Percentiles rank a stretch among this genome's conserved stretches.
Conservation (phyloP, 2,113 vertebrate genomes). For the Eudyptes chrysolophus region DNA sequence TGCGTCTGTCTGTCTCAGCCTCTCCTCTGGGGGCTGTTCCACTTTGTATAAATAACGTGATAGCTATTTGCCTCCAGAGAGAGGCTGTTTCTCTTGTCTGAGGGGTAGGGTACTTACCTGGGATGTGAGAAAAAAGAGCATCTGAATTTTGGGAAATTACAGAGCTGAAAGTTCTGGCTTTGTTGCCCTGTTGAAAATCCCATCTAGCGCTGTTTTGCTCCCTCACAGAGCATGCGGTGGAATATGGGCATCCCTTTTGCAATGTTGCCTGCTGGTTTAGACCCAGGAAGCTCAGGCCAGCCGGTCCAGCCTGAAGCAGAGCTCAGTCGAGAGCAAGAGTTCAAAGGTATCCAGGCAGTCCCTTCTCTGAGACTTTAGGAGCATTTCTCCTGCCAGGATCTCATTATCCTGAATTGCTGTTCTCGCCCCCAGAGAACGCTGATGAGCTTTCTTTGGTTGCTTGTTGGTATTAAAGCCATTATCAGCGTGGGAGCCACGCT, state of each 20-base stretch:
- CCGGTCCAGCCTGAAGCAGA: not conserved
- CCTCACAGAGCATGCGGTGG: not conserved
- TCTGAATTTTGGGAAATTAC: not conserved
- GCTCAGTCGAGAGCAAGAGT: not conserved
- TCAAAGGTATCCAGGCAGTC: not conserved
- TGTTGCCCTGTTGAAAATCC: not conserved
- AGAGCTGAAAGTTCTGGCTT: not conserved
- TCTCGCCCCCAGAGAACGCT: not conserved
- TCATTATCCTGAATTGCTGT: not conserved
- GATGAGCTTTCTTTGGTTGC: not conserved
- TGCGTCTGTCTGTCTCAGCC: not conserved
- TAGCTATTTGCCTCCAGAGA: not conserved
- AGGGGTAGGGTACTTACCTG: not conserved
- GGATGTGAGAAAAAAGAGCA: not conserved
- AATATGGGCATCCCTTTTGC: not conserved
- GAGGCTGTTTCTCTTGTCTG: not conserved
- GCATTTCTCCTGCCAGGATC: not conserved
- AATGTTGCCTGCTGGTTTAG: not conserved
- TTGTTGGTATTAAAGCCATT: not conserved
- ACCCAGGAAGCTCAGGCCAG: not conserved
- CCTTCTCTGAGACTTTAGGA: not conserved
- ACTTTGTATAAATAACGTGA: conserved; percentile 17
- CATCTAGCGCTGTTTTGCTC: not conserved
- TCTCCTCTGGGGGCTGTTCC: conserved; percentile 30
- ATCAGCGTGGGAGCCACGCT: not conserved